Evolutionary conservation across 2,797 vertebrate species (phyloP), one percentile per base, ranked within the genome.

Genomic region (Notolepis coatsorum): DNA sequence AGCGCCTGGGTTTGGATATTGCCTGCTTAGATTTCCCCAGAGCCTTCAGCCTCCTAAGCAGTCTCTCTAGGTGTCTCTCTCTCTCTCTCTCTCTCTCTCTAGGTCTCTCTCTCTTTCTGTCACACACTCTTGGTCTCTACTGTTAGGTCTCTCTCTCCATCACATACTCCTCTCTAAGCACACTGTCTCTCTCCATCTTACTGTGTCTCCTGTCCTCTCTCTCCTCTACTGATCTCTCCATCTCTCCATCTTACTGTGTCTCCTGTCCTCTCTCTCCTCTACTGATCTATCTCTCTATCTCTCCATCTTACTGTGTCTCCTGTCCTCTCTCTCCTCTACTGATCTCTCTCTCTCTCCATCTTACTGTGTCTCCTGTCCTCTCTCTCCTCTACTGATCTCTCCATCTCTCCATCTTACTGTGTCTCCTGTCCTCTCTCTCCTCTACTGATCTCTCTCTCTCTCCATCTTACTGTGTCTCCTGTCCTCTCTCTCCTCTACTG

Each of bases 11-110:
- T 85, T 84, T 83, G 88, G 82, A 92, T 92, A 92, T 91, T 92
- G 87, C 82, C 86, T 81, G 85, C 62, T 86, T 80, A 88, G 81
- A 91, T 92, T 92, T 90, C 91, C 89, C 92, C 54, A 0, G 87
- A 91, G 91, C 45, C 73, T 24, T 75, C 54, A 59, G 84, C 71
- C 27, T 68, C 76, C 65, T 58, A 76, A 82, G 70, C 65, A 76
- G 68, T 77, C 79, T 84, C 81, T 75, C 78, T 49, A 56, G 72
- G 71, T 81, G 43, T 60, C 31, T 28, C 77, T 47, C 13, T 15
- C 63, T 69, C 61, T 53, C 52, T 23, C 55, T 47, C 51, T n/a
- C 61, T 18, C 15, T 7, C 8, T 33, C 54, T n/a, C 25, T 13
- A 35, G 3, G 33, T 35, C 10, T 3, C 20, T 43, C 24, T 53